phyloP scores from a whole-genome alignment of 2,888 invertebrate genomes.

The Phania funesta region DNA sequence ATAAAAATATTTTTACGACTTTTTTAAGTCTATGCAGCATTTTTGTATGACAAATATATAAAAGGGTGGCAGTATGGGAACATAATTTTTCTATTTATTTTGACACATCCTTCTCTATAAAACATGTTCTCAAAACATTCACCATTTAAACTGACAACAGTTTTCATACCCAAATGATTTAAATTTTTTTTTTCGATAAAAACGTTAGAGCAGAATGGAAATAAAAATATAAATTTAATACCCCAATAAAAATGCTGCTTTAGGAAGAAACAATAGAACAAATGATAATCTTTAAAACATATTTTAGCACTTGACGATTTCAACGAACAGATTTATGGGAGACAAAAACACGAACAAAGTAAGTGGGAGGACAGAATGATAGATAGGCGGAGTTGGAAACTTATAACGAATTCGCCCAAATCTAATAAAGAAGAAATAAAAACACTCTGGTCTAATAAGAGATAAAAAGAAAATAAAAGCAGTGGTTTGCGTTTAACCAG shows the following conservation, averaged over 20 bases:
- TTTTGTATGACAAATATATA: conserved; percentile 12
- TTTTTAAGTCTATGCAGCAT: not conserved
- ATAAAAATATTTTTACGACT: conserved; percentile 12
- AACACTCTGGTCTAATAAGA: no score
- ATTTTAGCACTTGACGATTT: conserved; percentile 59
- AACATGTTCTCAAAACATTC: conserved; percentile 22
- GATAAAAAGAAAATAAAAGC: no score
- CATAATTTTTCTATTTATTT: conserved; percentile 52
- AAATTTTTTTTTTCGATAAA: conserved; percentile 12
- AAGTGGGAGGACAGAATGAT: not conserved
- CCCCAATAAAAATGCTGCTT: conserved; percentile 52
- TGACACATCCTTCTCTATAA: conserved; percentile 34
- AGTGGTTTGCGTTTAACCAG: no score
- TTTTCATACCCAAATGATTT: conserved; percentile 44
- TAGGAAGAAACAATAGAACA: conserved; percentile 32
- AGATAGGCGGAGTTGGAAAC: not conserved
- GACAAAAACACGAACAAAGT: conserved; percentile 21
- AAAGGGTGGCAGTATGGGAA: conserved; percentile 4
- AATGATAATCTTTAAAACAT: conserved; percentile 45
- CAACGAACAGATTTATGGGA: conserved; percentile 54
- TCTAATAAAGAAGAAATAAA: no score
- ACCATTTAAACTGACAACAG: conserved; percentile 44
- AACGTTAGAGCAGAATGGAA: not conserved
- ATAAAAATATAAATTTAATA: not conserved
- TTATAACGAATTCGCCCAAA: no score